Percentiles rank a stretch among this genome's conserved stretches.
phyloP scores from a whole-genome alignment of 2,888 invertebrate genomes.

The Sarcophaga subvicina region DNA sequence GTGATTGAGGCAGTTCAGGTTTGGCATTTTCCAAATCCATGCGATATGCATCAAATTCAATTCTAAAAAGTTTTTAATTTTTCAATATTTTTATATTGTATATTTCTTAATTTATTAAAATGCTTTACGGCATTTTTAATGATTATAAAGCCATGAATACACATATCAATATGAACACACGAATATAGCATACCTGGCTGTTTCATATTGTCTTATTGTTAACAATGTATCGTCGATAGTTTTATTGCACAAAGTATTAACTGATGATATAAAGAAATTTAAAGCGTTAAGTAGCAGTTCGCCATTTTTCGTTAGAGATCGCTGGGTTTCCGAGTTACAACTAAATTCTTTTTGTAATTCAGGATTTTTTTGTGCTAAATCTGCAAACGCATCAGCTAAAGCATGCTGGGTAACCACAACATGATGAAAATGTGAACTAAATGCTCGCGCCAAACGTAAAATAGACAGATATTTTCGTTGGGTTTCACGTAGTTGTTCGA shows the following conservation, averaged over 20 bases:
- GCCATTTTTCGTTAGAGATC: slow-evolving; percentile 95
- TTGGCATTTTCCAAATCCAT: slow-evolving; percentile 94
- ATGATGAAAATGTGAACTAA: slow-evolving; percentile 94
- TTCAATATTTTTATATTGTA: background rate
- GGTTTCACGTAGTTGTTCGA: slow-evolving; percentile 95
- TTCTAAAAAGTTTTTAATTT: slow-evolving; percentile 82
- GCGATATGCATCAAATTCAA: slow-evolving; percentile 99
- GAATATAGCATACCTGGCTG: slow-evolving; percentile 82
- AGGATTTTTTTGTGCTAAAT: slow-evolving; percentile 97
- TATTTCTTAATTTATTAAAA: background rate
- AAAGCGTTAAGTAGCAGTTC: slow-evolving; percentile 95
- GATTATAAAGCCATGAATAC: slow-evolving; percentile 1
- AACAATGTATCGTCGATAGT: slow-evolving; percentile 97
- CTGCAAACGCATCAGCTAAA: slow-evolving; percentile 96
- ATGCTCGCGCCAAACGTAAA: slow-evolving; percentile 91
- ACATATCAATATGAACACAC: slow-evolving; percentile 5
- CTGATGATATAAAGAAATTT: slow-evolving; percentile 97
- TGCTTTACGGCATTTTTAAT: background rate
- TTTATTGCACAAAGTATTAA: slow-evolving; percentile 97
- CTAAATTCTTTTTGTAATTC: slow-evolving; percentile 97
- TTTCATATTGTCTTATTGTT: slow-evolving; percentile 85
- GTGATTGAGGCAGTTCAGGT: slow-evolving; percentile 83
- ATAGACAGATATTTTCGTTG: slow-evolving; percentile 96
- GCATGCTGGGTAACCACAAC: slow-evolving; percentile 94
- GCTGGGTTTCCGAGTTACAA: slow-evolving; percentile 97